phyloP scores from a whole-genome alignment of 2,113 vertebrate species.

The Xenus cinereus region DNA sequence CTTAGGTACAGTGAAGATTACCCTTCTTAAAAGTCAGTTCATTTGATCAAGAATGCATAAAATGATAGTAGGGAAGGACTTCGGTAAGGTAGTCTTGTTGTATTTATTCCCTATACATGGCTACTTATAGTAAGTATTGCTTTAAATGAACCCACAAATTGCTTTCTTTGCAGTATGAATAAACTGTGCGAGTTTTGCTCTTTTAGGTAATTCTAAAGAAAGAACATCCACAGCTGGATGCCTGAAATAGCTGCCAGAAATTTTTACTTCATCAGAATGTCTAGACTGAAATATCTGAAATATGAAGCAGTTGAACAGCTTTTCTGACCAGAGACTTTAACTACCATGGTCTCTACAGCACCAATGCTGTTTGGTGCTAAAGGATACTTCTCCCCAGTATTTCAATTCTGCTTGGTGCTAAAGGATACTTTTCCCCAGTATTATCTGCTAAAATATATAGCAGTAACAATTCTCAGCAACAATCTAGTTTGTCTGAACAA shows the following conservation, averaged over 20 bases:
- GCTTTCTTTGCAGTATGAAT: background rate
- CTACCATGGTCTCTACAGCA: background rate
- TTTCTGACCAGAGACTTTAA: background rate
- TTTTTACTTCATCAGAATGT: background rate
- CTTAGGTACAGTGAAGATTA: background rate
- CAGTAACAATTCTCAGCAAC: background rate
- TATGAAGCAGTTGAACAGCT: background rate
- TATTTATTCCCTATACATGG: background rate
- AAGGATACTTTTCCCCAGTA: background rate
- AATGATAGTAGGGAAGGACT: background rate
- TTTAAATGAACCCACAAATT: background rate
- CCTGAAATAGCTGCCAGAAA: background rate
- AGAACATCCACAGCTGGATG: background rate
- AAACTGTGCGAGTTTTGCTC: fast-evolving
- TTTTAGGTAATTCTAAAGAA: background rate
- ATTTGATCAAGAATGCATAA: background rate
- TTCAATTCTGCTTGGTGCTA: background rate
- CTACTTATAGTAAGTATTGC: background rate
- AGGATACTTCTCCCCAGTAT: too few relatives aligned
- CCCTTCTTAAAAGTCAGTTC: background rate
- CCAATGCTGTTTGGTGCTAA: background rate
- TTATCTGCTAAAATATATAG: background rate
- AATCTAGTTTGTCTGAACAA: background rate
- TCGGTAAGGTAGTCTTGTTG: background rate
- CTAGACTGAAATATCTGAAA: background rate